A percentile compares a stretch with the other conserved stretches of the same genome.
phyloP scores from a whole-genome alignment of 2,888 invertebrate genomes.

The Fissipunctia ypsillon region DNA sequence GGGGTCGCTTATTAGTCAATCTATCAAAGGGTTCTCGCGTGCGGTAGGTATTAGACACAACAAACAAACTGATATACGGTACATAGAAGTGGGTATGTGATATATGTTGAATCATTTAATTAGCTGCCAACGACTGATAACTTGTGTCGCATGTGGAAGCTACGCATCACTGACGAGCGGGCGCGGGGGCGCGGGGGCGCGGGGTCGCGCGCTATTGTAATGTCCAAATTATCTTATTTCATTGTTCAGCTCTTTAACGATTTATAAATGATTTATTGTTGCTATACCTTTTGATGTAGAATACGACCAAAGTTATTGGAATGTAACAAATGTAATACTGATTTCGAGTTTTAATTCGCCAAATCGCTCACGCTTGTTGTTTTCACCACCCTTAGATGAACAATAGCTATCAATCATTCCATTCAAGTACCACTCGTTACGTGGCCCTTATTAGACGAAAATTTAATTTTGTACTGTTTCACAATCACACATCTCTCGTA shows the following conservation, averaged over 20 bases:
- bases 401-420: constrained; percentile 73
- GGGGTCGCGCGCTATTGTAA: constrained; percentile 63
- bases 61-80: constrained; percentile 65
- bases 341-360: constrained; percentile 12
- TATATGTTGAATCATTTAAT: constrained; percentile 72
- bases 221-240: constrained; percentile 65
- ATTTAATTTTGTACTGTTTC: constrained; percentile 72
- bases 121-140: constrained; percentile 73
- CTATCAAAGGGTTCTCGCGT: constrained; percentile 73
- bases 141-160: constrained; percentile 59
- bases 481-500: constrained; percentile 68
- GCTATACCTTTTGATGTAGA: constrained; percentile 15
- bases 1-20: constrained; percentile 79
- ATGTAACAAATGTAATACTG: constrained; percentile 23
- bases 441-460: constrained; percentile 69
- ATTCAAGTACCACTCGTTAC: constrained; percentile 69
- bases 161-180: constrained; percentile 59
- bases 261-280: constrained; percentile 61
- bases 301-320: constrained; percentile 25
- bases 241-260: constrained; percentile 65
- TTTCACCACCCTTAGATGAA: constrained; percentile 42
- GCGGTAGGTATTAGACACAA: constrained; percentile 65
- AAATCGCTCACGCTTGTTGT: constrained; percentile 61
- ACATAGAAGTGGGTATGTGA: constrained; percentile 53
- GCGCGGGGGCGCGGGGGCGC: constrained; percentile 56